A percentile compares a stretch with the other conserved stretches of the same genome.
These are phyloP conservation scores for Sciaenops ocellatus DNA, from an alignment of 2,797 vertebrate genomes.

Conservation along the genomic window DNA sequence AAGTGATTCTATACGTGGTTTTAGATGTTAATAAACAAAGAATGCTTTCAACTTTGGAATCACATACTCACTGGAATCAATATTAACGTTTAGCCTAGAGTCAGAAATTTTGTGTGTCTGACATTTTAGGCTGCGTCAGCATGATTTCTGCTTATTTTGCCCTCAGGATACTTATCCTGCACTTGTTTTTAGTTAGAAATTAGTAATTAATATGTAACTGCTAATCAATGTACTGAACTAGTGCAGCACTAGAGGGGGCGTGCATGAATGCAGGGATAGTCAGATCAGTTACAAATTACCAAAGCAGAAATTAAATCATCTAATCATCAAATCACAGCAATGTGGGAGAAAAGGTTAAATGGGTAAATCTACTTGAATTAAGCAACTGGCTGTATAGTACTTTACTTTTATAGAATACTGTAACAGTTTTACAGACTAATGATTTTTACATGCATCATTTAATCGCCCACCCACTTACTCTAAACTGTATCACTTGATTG, in stretches of 20 bases:
- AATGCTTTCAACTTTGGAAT: not conserved
- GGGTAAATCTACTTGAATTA: constrained; percentile 1
- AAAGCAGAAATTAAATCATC: constrained; percentile 21
- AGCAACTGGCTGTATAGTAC: not conserved
- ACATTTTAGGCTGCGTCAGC: constrained; percentile 12
- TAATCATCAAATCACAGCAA: constrained; percentile 18
- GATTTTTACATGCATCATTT: not conserved
- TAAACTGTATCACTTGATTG: not conserved
- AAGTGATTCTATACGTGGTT: not conserved
- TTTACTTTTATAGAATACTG: not conserved
- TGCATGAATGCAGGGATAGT: constrained; percentile 15
- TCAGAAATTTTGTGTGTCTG: constrained; percentile 2
- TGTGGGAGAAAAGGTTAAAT: not conserved
- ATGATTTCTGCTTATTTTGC: constrained; percentile 18
- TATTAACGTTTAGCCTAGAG: not conserved
- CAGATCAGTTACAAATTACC: constrained; percentile 19
- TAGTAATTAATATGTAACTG: constrained; percentile 16
- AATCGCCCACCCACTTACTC: not conserved
- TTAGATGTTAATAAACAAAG: not conserved
- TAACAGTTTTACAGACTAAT: constrained; percentile 1
- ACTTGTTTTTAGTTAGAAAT: constrained; percentile 22
- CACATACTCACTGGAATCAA: not conserved
- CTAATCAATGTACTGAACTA: constrained; percentile 7
- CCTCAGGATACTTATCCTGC: constrained; percentile 9
- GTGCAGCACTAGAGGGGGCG: constrained; percentile 1